phyloP scores from a whole-genome alignment of 2,113 vertebrate genomes.

The Bambusicola thoracicus region DNA sequence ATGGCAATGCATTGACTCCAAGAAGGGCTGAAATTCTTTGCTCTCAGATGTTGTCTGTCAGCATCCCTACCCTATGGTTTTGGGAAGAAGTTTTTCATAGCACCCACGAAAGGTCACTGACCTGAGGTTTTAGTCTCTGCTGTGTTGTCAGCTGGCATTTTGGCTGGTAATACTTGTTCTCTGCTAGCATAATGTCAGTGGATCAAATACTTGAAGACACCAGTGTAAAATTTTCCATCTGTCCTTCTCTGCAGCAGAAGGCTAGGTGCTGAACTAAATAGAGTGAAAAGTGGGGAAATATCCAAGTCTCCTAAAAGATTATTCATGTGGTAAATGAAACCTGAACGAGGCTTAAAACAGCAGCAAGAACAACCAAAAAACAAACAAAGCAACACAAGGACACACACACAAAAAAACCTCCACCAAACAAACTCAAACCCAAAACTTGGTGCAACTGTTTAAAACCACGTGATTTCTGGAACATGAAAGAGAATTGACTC shows the following conservation, averaged over 20 bases:
- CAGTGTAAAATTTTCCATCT: constrained; percentile 10
- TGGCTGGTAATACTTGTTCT: background rate
- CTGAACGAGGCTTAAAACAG: background rate
- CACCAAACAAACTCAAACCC: background rate
- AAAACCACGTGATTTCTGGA: background rate
- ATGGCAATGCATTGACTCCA: background rate
- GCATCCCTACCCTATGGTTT: constrained; percentile 18
- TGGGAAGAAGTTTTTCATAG: constrained; percentile 33
- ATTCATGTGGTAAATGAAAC: background rate
- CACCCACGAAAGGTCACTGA: background rate
- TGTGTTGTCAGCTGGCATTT: constrained; percentile 5
- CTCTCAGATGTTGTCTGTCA: background rate
- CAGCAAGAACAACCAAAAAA: background rate
- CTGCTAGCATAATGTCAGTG: background rate
- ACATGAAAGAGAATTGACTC: constrained; percentile 10
- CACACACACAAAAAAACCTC: background rate
- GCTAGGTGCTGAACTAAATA: background rate
- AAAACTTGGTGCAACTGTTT: background rate
- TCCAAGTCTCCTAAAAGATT: background rate
- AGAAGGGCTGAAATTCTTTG: background rate
- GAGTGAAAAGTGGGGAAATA: background rate
- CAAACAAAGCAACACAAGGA: background rate
- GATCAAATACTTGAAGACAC: background rate
- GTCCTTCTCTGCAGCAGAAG: background rate
- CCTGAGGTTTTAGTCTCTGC: constrained; percentile 38